Evolutionary conservation across 2,888 invertebrate genomes (phyloP), one percentile per base, ranked within the genome.

Genomic region (Melanostoma scalare): DNA sequence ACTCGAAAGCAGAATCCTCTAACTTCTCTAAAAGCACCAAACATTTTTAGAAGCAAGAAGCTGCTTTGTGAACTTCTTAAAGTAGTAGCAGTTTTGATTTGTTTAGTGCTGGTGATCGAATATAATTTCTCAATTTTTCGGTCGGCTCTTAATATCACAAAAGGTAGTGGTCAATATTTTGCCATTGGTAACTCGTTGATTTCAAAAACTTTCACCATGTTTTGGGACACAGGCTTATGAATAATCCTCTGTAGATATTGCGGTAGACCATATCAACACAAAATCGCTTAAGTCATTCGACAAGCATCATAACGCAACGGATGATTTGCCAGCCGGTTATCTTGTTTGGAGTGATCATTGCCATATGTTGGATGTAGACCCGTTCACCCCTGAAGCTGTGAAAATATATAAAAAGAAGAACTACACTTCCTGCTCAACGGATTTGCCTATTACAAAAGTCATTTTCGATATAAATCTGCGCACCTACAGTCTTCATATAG

Each of bases 311-410:
- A 4, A 4, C 4, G 63, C 30, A 36, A 10, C 20, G 20, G 31
- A 0, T n/a, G 44, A 46, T 46, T 80, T 61, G 36, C 33, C 76
- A n/a, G 1, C 4, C 9, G 88, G 89, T 61, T 91, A 86, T 78
- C 88, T 88, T 72, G 90, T 91, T 2, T 88, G 92, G 90, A 94
- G 92, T 76, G 89, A 93, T 6, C 92, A 92, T 86, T 95, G 95
- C 87, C 93, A 92, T 85, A 94, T 95, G 88, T 92, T 93, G 2
- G 92, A 94, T 69, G 86, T 94, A 55, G 92, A 94, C 87, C 92
- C 94, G 3, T 93, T 93, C 76, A 92, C 93, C 69, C 75, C 86
- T 4, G 92, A 92, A 79, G 91, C 92, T 2, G 90, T 89, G 75
- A 89, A 90, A 76, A 92, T 92, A 60, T 92, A 93, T 74, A 90